These are phyloP conservation scores for Charina bottae DNA, from an alignment of 2,113 vertebrate genomes.

Conservation along the genomic window DNA sequence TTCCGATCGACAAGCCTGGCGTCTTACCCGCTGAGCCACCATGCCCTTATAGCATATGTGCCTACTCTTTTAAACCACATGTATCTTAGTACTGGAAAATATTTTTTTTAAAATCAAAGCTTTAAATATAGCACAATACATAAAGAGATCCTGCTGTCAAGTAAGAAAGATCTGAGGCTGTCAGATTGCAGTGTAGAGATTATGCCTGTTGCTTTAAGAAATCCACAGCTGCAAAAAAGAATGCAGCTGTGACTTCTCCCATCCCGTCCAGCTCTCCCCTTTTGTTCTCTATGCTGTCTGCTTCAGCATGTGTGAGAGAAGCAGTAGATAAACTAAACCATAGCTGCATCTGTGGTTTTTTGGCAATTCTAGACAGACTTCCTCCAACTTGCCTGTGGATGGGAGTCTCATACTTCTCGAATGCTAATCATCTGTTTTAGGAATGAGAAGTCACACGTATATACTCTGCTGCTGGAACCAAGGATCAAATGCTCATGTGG, in stretches of 20 bases:
- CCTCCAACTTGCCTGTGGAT: neutral
- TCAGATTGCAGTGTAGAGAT: neutral
- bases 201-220: neutral
- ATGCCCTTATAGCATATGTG: neutral
- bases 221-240: conserved; percentile 11
- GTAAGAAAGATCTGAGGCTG: neutral
- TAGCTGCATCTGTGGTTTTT: neutral
- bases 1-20: too few species aligned
- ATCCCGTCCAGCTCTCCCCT: neutral
- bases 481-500: neutral
- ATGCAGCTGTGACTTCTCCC: conserved; percentile 4
- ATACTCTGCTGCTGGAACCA: neutral
- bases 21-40: too few species aligned
- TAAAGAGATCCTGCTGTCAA: neutral
- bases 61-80: neutral
- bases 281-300: neutral
- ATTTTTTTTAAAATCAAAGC: neutral
- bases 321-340: neutral
- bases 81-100: neutral
- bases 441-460: neutral
- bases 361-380: neutral
- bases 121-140: neutral
- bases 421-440: neutral
- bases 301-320: conserved; percentile 6
- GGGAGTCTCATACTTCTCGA: neutral